phyloP scores from a whole-genome alignment of 2,113 vertebrate species.

The Clarias batrachus region DNA sequence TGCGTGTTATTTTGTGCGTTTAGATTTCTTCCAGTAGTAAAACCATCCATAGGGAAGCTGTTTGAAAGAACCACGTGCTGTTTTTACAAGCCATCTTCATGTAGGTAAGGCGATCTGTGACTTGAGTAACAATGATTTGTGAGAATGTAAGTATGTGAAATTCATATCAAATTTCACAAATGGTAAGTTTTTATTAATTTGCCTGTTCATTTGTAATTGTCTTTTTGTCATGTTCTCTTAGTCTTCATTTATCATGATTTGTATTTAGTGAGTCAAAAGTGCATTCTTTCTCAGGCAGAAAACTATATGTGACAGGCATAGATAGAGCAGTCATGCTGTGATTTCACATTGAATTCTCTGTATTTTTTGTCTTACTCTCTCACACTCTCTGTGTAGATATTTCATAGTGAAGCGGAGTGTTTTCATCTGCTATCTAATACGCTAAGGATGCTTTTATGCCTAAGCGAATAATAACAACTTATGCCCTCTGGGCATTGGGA shows the following conservation, averaged over 20 bases:
- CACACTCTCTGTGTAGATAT: background rate
- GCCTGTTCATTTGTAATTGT: background rate
- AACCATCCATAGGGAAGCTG: background rate
- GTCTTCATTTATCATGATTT: background rate
- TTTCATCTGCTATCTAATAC: background rate
- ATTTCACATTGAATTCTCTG: background rate
- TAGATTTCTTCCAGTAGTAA: background rate
- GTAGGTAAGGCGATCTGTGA: conserved; percentile 11
- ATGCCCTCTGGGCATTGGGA: conserved; percentile 83
- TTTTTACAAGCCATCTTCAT: background rate
- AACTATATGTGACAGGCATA: background rate
- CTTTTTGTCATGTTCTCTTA: background rate
- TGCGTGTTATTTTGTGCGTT: background rate
- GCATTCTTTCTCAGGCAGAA: background rate
- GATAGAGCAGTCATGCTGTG: no score
- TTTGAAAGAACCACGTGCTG: background rate
- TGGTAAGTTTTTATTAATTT: background rate
- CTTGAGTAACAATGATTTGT: background rate
- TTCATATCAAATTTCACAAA: background rate
- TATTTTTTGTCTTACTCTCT: background rate
- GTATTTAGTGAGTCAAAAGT: background rate
- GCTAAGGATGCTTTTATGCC: conserved; percentile 69
- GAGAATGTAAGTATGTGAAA: background rate
- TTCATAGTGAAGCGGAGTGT: background rate
- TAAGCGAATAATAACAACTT: conserved; percentile 78